Evolutionary conservation across 2,888 invertebrate genomes (phyloP), one percentile per base, ranked within the genome.

Genomic region (Microplitis deprimator): DNA sequence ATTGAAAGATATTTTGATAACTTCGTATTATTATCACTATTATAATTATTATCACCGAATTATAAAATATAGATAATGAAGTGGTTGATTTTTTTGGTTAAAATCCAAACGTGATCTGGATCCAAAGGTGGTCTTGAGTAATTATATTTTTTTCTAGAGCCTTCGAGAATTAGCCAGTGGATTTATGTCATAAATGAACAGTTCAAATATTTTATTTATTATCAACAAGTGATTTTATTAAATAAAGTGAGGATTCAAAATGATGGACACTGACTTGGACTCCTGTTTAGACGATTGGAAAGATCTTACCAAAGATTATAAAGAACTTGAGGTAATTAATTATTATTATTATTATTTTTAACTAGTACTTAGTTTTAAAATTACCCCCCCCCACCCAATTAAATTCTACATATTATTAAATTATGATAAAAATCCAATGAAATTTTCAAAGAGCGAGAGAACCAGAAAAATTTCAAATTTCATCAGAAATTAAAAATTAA

Each of bases 231-330:
- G 3, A 29, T 29, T 29, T 29, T 29, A 2, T 29, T 8, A 50
- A 50, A 50, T 13, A 50, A 62, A 62, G 5, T 62, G n/a, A 13
- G 41, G 60, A 17, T 64, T 65, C 4, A 7, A 13, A 29, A 77
- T 62, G 68, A 93, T 93, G 93, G 93, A 94, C 85, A 90, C 93
- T 82, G 93, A 93, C 84, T 92, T 91, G 8, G 90, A 90, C 75
- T 87, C 90, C 50, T 91, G 93, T 88, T 80, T 93, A 69, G 93
- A 93, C 87, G 96, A 96, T 87, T 96, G 96, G 95, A 93, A 94
- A 81, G 96, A 96, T 87, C 91, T 97, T 82, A 90, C 92, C 76
- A 91, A 92, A 67, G 97, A 97, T 88, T 97, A 93, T 89, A 95
- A 94, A 89, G 93, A 94, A 80, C 92, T 97, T 80, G 96, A 96